Percentiles rank a stretch among this genome's conserved stretches.
Evolutionary conservation across 2,797 vertebrate genomes (phyloP).

Genomic region (Strix occidentalis): DNA sequence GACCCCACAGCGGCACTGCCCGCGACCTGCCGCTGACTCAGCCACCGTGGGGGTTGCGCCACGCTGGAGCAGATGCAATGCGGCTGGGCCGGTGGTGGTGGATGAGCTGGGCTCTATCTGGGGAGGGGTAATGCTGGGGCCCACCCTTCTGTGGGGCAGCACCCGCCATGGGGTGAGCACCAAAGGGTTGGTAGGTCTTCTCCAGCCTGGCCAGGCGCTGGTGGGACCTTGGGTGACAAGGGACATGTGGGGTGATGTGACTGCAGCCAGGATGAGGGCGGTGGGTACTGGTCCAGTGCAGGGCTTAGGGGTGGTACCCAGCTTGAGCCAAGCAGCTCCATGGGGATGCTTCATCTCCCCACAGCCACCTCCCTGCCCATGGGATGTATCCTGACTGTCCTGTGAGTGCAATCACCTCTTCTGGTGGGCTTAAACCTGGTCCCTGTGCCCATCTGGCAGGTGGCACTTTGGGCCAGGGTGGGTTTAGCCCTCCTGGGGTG

Average conservation of each 20-base stretch:
- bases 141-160: not conserved
- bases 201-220: not conserved
- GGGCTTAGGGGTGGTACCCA: not conserved
- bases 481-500: not conserved
- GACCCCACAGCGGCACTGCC: accelerated
- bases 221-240: not conserved
- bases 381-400: not conserved
- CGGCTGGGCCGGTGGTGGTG: not conserved
- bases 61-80: not conserved
- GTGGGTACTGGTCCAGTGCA: not conserved
- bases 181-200: not conserved
- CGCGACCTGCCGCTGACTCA: accelerated
- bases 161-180: not conserved
- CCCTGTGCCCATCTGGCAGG: not conserved
- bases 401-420: accelerated
- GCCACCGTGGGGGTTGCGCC: not conserved
- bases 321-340: not conserved
- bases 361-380: not conserved
- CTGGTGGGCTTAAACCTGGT: not conserved
- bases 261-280: not conserved
- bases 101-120: not conserved
- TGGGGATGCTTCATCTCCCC: not conserved
- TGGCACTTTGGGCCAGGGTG: not conserved
- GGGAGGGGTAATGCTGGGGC: not conserved
- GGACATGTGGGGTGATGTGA: not conserved